phyloP scores from a whole-genome alignment of 2,113 vertebrate genomes.

The Gorsachius goisagi region DNA sequence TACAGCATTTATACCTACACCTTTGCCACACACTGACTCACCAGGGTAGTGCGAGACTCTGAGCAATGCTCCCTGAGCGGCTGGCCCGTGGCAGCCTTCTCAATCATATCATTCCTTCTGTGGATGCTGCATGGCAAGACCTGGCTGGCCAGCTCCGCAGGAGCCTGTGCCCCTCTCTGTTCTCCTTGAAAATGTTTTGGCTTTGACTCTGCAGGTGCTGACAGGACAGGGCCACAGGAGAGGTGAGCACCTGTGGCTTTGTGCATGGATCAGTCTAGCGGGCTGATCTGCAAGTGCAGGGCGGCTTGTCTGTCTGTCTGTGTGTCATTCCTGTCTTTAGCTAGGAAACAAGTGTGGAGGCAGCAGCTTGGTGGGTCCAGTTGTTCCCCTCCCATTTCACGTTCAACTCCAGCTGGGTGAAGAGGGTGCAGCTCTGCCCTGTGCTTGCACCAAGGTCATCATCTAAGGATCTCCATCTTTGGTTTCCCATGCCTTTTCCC shows the following conservation, averaged over 20 bases:
- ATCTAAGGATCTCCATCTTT: accelerated
- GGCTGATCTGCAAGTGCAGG: neutral
- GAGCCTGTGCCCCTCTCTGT: neutral
- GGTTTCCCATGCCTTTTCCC: neutral
- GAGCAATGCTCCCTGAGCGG: neutral
- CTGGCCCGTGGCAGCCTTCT: neutral
- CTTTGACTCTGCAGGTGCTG: neutral
- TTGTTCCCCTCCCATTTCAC: neutral
- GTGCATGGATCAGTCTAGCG: too few species aligned
- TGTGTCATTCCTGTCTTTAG: neutral
- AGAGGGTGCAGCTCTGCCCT: neutral
- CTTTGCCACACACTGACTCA: neutral
- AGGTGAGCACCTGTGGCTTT: neutral
- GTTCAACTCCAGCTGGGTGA: neutral
- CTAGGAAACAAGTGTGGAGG: neutral
- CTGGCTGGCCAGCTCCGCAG: accelerated
- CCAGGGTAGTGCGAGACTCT: neutral
- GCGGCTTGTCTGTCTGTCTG: neutral
- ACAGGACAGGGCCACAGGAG: neutral
- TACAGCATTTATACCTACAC: neutral
- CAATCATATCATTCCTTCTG: neutral
- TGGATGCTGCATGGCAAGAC: accelerated
- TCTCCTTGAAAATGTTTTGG: neutral
- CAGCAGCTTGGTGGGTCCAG: neutral
- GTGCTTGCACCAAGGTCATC: neutral